phyloP scores from a whole-genome alignment of 2,888 invertebrate genomes.

The Anodontia alba region DNA sequence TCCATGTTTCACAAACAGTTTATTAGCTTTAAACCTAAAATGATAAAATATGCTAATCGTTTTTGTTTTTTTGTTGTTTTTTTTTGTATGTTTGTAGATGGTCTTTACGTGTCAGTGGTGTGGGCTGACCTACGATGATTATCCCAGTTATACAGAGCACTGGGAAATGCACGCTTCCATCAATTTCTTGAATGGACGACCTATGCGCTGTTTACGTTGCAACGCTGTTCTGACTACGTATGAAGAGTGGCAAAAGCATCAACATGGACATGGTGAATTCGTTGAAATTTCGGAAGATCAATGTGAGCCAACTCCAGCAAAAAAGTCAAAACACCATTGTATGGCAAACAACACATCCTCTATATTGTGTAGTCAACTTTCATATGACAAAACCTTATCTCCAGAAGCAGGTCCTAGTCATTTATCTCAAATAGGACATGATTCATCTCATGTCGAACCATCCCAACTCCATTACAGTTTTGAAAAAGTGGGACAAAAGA shows the following conservation, averaged over 20 bases:
- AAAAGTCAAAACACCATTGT: neutral
- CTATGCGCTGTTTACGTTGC: neutral
- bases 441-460: neutral
- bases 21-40: no score
- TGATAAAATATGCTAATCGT: no score
- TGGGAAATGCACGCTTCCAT: neutral
- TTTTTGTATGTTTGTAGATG: neutral
- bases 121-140: neutral
- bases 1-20: no score
- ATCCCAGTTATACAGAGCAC: neutral
- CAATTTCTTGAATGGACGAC: neutral
- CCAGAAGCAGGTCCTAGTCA: neutral
- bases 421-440: neutral
- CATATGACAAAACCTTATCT: neutral
- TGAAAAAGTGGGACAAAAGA: conserved; percentile 21
- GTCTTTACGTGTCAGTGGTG: neutral
- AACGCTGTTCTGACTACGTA: neutral
- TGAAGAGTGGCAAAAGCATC: neutral
- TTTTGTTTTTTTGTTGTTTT: neutral
- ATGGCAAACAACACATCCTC: neutral
- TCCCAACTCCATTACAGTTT: neutral
- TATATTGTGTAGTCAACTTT: neutral
- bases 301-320: neutral
- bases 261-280: neutral
- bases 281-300: neutral